Conservation (phyloP, 2,888 invertebrate species). For the Catotricha subobsoleta region DNA sequence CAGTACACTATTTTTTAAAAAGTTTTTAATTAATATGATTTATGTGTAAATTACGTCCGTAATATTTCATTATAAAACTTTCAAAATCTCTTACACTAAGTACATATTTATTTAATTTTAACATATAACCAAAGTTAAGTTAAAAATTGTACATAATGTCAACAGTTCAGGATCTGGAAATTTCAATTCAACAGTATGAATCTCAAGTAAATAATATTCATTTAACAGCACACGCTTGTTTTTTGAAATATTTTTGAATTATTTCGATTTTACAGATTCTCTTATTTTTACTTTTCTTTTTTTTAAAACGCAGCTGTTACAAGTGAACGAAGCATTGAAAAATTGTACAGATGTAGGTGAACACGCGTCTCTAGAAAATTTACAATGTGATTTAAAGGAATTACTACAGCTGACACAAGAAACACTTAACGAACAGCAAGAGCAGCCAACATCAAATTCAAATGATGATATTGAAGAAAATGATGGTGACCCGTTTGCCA, state of each 20-base stretch:
- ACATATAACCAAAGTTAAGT: too few species aligned
- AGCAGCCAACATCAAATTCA: background rate
- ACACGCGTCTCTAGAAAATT: slow-evolving; percentile 36
- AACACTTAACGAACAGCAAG: slow-evolving; percentile 25
- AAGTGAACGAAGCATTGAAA: slow-evolving; percentile 41
- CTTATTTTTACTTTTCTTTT: background rate
- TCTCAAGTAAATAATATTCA: background rate
- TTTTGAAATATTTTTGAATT: background rate
- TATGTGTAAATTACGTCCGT: too few species aligned
- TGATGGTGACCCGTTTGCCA: slow-evolving; percentile 14
- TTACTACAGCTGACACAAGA: slow-evolving; percentile 50
- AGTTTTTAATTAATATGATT: too few species aligned
- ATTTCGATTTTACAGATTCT: background rate
- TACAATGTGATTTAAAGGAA: slow-evolving; percentile 46
- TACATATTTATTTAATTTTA: background rate
- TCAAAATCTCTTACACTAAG: too few species aligned
- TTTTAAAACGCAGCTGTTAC: slow-evolving; percentile 32
- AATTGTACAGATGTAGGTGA: slow-evolving; percentile 31
- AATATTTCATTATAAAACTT: too few species aligned
- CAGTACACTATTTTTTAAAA: too few species aligned
- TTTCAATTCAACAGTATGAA: slow-evolving; percentile 5
- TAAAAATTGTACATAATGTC: too few species aligned
- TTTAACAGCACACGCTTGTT: background rate
- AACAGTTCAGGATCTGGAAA: slow-evolving; percentile 2
- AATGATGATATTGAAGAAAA: background rate